Base-by-base conservation (phyloP, 2,797 vertebrate species). In the Pseudochaenichthys georgianus region DNA sequence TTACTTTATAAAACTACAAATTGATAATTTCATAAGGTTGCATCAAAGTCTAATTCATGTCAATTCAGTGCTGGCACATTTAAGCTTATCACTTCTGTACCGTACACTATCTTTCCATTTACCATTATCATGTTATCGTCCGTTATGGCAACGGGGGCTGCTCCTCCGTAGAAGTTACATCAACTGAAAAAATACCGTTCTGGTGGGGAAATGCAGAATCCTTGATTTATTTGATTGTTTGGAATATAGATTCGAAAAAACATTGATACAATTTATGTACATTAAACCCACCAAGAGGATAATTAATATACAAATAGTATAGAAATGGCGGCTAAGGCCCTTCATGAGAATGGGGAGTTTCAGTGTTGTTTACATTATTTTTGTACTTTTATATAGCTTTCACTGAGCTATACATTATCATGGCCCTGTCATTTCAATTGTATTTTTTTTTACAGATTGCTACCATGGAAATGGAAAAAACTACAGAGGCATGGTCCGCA, bases 391-490 rank as follows among this genome's bases (percentile, higher is more conserved):
- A 28, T 21, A 41, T 1, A 15, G 3, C 21, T 52, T 63, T 42
- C 9, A 60, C 67, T 45, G 53, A 16, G 23, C 9, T 17, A 42
- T 50, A 15, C 43, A 57, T 42, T 31, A 64, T 58, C 15, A 42
- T 38, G 5, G 23, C 50, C 0, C 23, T 15, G 28, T 17, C 0
- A 54, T 38, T 2, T 60, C 38, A 28, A 43, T 38, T 5, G 2
- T 1, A 47, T 47, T 15, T 59, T 57, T 23, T 17, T 70, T 59
- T 59, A 13, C 84, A 96, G 97, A 96, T 53, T 97, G 94, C 87
- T 99, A 98, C 86, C 91, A 94, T 0, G 95, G 96, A 86, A 94
- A 95, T 28, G 97, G 97, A 0, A 95, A 93, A 88, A 95, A 92
- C 68, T 98, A 98, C 84, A 87, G 58, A 0, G 98, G 98, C 51